phyloP scores from a whole-genome alignment of 2,888 invertebrate genomes.

The Drosophila falleni region DNA sequence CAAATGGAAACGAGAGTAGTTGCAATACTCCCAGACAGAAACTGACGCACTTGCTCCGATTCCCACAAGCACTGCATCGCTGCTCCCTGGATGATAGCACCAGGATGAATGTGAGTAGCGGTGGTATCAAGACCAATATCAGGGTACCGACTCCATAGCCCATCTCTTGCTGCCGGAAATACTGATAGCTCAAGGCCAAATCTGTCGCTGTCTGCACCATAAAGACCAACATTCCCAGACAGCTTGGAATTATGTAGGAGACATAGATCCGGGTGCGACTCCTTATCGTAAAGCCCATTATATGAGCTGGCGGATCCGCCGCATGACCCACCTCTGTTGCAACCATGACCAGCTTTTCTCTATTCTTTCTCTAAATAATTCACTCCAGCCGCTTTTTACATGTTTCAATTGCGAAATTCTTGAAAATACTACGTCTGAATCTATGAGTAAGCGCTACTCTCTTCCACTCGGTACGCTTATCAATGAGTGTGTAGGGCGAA shows the following conservation, averaged over 20 bases:
- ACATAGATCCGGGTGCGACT: slow-evolving; percentile 84
- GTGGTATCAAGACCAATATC: slow-evolving; percentile 86
- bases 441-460: slow-evolving; percentile 64
- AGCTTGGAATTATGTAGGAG: slow-evolving; percentile 86
- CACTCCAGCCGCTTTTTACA: slow-evolving; percentile 20
- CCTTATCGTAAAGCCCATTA: slow-evolving; percentile 83
- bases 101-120: slow-evolving; percentile 87
- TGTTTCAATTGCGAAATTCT: slow-evolving; percentile 61
- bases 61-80: slow-evolving; percentile 85
- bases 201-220: slow-evolving; percentile 90
- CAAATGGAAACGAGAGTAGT: slow-evolving; percentile 84
- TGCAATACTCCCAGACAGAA: slow-evolving; percentile 70
- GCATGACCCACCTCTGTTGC: slow-evolving; percentile 76
- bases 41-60: slow-evolving; percentile 65
- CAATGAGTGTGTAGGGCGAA: slow-evolving; percentile 35
- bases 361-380: neutral
- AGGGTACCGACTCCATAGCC: slow-evolving; percentile 86
- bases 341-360: slow-evolving; percentile 18
- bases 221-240: slow-evolving; percentile 88
- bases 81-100: slow-evolving; percentile 88
- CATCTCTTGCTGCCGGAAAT: slow-evolving; percentile 87
- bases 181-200: slow-evolving; percentile 88
- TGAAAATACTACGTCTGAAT: slow-evolving; percentile 39
- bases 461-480: slow-evolving; percentile 46
- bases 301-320: slow-evolving; percentile 78